These are phyloP conservation scores for Sebastes variabilis DNA, from an alignment of 2,797 vertebrate genomes.

Conservation along the genomic window DNA sequence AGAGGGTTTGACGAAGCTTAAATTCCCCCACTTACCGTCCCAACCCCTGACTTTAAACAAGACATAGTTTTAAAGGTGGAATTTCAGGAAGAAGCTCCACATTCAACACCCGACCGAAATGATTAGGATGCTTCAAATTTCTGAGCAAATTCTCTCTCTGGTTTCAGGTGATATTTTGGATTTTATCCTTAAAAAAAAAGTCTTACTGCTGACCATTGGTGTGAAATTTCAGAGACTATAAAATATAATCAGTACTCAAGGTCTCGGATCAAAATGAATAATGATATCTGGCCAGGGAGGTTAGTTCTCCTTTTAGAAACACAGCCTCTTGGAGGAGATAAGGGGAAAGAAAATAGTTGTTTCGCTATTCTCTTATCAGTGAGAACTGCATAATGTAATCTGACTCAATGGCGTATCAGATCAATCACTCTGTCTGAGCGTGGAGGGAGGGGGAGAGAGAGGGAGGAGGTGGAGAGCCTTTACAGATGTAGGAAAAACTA, in stretches of 20 bases:
- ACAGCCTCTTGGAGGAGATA: slow-evolving; percentile 74
- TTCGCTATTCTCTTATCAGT: slow-evolving; percentile 75
- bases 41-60: slow-evolving; percentile 53
- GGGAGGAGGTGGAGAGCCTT: background rate
- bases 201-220: slow-evolving; percentile 22
- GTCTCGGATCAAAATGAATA: slow-evolving; percentile 74
- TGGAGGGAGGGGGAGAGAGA: slow-evolving; percentile 1
- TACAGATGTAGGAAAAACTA: slow-evolving; percentile 18
- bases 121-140: slow-evolving; percentile 52
- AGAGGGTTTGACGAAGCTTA: slow-evolving; percentile 19
- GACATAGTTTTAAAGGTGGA: slow-evolving; percentile 55
- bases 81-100: slow-evolving; percentile 70
- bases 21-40: slow-evolving; percentile 32
- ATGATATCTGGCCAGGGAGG: slow-evolving; percentile 70
- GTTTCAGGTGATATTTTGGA: slow-evolving; percentile 29
- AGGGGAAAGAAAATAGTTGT: slow-evolving; percentile 79
- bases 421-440: slow-evolving; percentile 71
- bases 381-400: slow-evolving; percentile 80
- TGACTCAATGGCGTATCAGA: slow-evolving; percentile 76
- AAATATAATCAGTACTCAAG: slow-evolving; percentile 70
- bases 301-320: slow-evolving; percentile 76
- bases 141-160: background rate
- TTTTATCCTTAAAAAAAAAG: slow-evolving; percentile 22
- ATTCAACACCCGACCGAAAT: slow-evolving; percentile 76
- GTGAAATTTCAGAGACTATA: slow-evolving; percentile 60